Base-by-base conservation (phyloP, 2,797 vertebrate genomes). In the Lepus oiostolus region DNA sequence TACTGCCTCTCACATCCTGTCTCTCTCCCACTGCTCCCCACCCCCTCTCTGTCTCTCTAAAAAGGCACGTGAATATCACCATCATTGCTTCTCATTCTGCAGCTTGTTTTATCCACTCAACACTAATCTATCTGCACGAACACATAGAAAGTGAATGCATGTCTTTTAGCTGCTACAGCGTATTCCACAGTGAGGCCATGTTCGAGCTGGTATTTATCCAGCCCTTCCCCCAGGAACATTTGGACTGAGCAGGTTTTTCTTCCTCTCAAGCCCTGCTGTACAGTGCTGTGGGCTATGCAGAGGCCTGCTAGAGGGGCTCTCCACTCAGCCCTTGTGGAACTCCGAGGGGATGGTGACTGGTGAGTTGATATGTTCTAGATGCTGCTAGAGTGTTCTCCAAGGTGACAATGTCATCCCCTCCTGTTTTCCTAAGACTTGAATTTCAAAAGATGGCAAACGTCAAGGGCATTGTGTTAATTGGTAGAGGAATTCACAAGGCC, bases 381-480 rank as follows among this genome's bases (percentile, higher is more conserved):
- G 22, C 16, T 76, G 8, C 38, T 71, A 58, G 8, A 30, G 85
- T 26, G 42, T 11, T 83, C 47, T 83, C 47, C 47, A 71, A 32
- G 93, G 63, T 67, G 70, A 12, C 35, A 35, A 1, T n/a, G 17
- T 70, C 63, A 24, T 9, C 35, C 72, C 89, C 7, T 75, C 95
- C 52, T 93, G 67, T n/a, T 95, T 94, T 88, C 32, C 68, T 90
- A 17, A 85, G 88, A 87, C 60, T 84, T 52, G 74, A 83, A 81
- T 96, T 97, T 96, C 92, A 95, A 95, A 83, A 87, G 89, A 90
- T 94, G 74, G 54, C 91, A 98, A 97, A 91, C 72, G 92, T 96
- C 89, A 97, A 95, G 71, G 67, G 52, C 90, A 97, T 94, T 95
- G 79, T 96, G 76, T 95, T 95, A 79, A 97, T 95, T 96, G 77